phyloP scores from a whole-genome alignment of 2,113 vertebrate species.

The Ptilonorhynchus violaceus region DNA sequence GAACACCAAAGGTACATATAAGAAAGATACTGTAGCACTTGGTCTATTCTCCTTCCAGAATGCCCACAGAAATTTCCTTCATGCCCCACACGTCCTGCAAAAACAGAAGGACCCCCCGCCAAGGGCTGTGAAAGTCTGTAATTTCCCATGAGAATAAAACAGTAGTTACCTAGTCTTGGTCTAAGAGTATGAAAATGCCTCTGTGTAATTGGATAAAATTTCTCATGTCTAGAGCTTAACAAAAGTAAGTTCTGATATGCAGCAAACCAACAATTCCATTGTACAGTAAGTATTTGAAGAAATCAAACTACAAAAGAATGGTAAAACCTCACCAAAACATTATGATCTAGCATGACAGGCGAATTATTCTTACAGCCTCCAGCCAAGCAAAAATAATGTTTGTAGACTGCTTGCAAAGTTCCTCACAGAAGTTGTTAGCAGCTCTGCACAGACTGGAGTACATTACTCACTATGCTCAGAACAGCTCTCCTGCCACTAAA shows the following conservation, averaged over 20 bases:
- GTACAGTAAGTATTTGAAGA: not conserved
- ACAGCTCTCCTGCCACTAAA: not conserved
- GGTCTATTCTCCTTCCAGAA: not conserved
- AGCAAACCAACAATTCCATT: not conserved
- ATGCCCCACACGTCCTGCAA: not conserved
- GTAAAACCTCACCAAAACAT: not conserved
- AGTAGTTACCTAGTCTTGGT: not conserved
- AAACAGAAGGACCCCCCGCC: fast-evolving
- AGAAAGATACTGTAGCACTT: not conserved
- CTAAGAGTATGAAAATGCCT: not conserved
- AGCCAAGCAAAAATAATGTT: not conserved
- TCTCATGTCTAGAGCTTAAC: not conserved
- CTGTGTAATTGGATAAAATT: not conserved
- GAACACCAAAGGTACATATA: not conserved
- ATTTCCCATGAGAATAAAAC: not conserved
- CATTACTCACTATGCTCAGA: not conserved
- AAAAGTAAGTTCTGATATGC: not conserved
- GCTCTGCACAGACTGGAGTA: not conserved
- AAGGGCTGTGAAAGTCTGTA: not conserved
- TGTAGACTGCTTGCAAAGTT: not conserved
- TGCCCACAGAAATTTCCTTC: not conserved
- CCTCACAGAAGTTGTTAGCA: not conserved
- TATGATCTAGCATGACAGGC: not conserved
- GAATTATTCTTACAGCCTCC: not conserved
- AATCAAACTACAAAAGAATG: not conserved